Percentiles rank a stretch among this genome's conserved stretches.
Evolutionary conservation across 2,797 vertebrate genomes (phyloP).

Genomic region (Xiphorhynchus erythropygius): DNA sequence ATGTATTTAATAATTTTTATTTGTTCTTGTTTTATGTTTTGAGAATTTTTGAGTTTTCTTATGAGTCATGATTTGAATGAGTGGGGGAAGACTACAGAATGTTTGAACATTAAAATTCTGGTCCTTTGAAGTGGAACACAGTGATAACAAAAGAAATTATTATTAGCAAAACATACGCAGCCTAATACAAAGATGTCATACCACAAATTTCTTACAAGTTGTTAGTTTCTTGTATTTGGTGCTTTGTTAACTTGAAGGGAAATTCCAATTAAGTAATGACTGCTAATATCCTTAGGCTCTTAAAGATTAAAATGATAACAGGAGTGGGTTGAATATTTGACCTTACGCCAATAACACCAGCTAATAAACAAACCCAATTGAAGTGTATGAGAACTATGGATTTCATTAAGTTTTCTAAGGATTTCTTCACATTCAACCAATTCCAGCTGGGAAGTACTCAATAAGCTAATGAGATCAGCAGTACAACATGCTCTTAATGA

Average conservation of each 20-base stretch:
- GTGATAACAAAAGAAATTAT: not conserved
- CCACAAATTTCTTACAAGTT: not conserved
- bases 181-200: not conserved
- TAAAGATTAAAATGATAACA: conserved; percentile 13
- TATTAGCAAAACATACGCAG: not conserved
- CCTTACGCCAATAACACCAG: not conserved
- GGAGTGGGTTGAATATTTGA: not conserved
- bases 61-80: not conserved
- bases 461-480: not conserved
- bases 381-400: not conserved
- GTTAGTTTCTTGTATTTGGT: not conserved
- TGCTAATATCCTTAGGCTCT: not conserved
- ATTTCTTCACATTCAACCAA: not conserved
- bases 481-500: not conserved
- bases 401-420: not conserved
- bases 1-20: not conserved
- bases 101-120: not conserved
- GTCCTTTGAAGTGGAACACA: not conserved
- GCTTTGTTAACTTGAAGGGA: not conserved
- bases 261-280: conserved; percentile 31
- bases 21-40: not conserved
- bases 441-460: not conserved
- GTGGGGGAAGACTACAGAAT: not conserved
- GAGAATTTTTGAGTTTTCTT: not conserved
- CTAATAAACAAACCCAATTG: conserved; percentile 13